Conservation (phyloP, 2,888 invertebrate species). For the Kryphioiulus occultus region DNA sequence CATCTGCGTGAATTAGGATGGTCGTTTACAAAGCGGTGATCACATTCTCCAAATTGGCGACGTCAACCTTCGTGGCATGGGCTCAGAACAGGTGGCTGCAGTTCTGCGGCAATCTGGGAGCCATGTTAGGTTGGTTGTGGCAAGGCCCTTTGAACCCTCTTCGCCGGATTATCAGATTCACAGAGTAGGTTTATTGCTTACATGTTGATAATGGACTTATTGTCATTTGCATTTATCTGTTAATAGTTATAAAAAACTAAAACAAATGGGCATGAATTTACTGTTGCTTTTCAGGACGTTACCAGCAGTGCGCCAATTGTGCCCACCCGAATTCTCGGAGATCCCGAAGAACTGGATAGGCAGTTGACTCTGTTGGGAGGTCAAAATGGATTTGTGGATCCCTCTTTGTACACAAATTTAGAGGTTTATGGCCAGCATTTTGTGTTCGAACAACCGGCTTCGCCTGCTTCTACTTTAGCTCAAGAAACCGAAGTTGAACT, state of each 20-base stretch:
- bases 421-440: conserved; percentile 54
- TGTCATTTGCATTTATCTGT: not conserved
- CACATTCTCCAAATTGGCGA: conserved; percentile 96
- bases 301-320: conserved; percentile 85
- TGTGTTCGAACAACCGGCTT: conserved; percentile 52
- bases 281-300: conserved; percentile 66
- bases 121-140: conserved; percentile 92
- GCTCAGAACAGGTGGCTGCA: conserved; percentile 95
- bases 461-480: conserved; percentile 33
- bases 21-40: conserved; percentile 93
- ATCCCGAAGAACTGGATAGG: conserved; percentile 84
- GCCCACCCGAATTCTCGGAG: conserved; percentile 85
- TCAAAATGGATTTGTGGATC: conserved; percentile 55
- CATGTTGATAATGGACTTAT: not conserved
- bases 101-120: conserved; percentile 95
- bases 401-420: conserved; percentile 49
- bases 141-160: conserved; percentile 85
- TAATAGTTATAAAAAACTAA: not conserved
- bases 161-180: conserved; percentile 74
- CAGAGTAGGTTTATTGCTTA: conserved; percentile 41
- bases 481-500: conserved; percentile 52
- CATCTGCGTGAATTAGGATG: conserved; percentile 72
- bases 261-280: no score
- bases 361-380: conserved; percentile 67
- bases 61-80: conserved; percentile 94